These are phyloP conservation scores for Cynodonichthys magdalenae DNA, from an alignment of 2,797 vertebrate species.

Conservation along the genomic window DNA sequence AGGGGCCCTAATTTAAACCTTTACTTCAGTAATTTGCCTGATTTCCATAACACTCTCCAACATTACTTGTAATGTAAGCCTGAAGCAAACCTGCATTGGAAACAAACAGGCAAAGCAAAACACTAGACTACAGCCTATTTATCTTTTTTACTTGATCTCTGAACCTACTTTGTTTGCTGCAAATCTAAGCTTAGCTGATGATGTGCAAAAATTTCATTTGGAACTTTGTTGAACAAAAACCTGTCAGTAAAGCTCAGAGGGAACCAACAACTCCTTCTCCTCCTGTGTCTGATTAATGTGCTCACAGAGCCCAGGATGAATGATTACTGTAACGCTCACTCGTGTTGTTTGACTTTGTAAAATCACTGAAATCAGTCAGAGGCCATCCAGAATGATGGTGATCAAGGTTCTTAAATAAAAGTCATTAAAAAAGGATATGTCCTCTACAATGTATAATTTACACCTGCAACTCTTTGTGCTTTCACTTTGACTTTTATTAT, in stretches of 20 bases:
- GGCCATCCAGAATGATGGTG: conserved; percentile 48
- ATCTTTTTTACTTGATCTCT: conserved; percentile 27
- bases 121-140: conserved; percentile 4
- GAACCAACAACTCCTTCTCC: conserved; percentile 32
- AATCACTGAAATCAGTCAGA: conserved; percentile 56
- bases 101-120: conserved; percentile 16
- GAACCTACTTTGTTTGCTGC: conserved; percentile 37
- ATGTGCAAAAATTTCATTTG: conserved; percentile 39
- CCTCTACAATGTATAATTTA: not conserved
- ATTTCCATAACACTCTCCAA: conserved; percentile 37
- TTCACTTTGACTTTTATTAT: conserved; percentile 25
- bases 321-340: conserved; percentile 57
- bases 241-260: conserved; percentile 39
- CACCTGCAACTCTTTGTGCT: conserved; percentile 32
- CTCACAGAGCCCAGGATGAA: conserved; percentile 64
- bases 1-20: conserved; percentile 40
- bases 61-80: conserved; percentile 14
- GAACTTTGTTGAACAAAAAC: conserved; percentile 52
- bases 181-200: conserved; percentile 43
- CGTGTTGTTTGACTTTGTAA: conserved; percentile 68
- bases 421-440: conserved; percentile 55
- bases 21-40: conserved; percentile 38
- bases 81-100: not conserved
- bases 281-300: conserved; percentile 69
- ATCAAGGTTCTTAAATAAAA: conserved; percentile 43